A percentile compares a stretch with the other conserved stretches of the same genome.
These are phyloP conservation scores for Lutjanus erythropterus DNA, from an alignment of 2,113 vertebrate genomes.

Conservation along the genomic window DNA sequence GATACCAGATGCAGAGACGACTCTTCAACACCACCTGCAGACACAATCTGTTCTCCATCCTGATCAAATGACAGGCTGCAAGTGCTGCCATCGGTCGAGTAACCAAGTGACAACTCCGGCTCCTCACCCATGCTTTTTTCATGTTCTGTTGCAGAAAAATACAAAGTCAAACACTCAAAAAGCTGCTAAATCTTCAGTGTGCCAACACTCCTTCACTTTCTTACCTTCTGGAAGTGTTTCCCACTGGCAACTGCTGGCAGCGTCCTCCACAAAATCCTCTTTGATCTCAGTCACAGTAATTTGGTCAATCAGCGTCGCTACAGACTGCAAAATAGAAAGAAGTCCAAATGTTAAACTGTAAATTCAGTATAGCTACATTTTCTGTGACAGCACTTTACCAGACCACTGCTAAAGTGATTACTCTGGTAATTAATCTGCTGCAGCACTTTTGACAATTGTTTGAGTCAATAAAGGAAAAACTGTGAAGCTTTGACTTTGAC, in stretches of 20 bases:
- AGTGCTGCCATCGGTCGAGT: conserved; percentile 12
- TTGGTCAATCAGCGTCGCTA: not conserved
- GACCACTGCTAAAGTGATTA: not conserved
- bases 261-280: conserved; percentile 55
- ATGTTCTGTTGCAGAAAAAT: conserved; percentile 44
- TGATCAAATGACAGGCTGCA: conserved; percentile 45
- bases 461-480: not conserved
- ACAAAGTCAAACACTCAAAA: conserved; percentile 29
- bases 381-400: conserved; percentile 1
- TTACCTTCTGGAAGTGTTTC: conserved; percentile 51
- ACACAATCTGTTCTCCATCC: conserved; percentile 28
- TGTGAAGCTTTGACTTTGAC: not conserved
- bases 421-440: not conserved
- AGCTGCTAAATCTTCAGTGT: not conserved
- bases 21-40: conserved; percentile 32
- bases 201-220: not conserved
- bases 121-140: conserved; percentile 32
- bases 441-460: not conserved
- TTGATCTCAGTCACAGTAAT: conserved; percentile 56
- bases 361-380: not conserved
- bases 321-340: conserved; percentile 42
- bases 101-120: conserved; percentile 17
- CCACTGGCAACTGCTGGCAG: conserved; percentile 25
- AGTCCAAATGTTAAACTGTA: not conserved
- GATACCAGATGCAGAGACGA: conserved; percentile 42